phyloP scores from a whole-genome alignment of 2,797 vertebrate genomes.

The Tapirus indicus region DNA sequence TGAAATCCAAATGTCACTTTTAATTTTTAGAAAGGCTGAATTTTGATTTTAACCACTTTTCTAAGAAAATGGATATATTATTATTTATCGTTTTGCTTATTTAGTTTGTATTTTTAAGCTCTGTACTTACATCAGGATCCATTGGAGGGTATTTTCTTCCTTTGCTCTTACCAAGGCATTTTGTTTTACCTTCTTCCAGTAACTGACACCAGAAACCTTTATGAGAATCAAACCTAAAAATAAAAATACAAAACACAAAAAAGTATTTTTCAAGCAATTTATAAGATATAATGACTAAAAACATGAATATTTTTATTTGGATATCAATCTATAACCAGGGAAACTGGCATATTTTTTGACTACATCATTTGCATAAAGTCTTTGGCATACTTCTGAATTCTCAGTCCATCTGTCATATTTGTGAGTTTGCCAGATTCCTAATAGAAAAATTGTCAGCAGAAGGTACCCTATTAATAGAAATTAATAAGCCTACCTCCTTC shows the following conservation, averaged over 20 bases:
- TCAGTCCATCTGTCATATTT: conserved; percentile 69
- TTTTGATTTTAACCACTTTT: neutral
- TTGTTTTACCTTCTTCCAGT: conserved; percentile 94
- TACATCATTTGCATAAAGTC: neutral
- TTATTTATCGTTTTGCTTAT: neutral
- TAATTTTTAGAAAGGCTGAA: neutral
- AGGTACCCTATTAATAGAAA: conserved; percentile 68
- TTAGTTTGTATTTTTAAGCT: neutral
- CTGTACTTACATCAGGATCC: conserved; percentile 91
- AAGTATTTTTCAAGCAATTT: conserved; percentile 21
- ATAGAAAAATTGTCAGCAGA: conserved; percentile 60
- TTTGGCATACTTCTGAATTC: conserved; percentile 54
- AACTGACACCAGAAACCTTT: conserved; percentile 99
- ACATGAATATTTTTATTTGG: neutral
- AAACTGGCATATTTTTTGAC: neutral
- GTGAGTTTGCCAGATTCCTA: conserved; percentile 58
- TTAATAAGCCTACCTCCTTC: conserved; percentile 52
- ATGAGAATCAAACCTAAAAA: conserved; percentile 94
- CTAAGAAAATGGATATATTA: neutral
- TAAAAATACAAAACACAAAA: neutral
- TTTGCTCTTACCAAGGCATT: conserved; percentile 97
- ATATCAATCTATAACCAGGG: conserved; percentile 30
- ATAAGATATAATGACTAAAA: neutral
- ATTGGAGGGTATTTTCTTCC: conserved; percentile 97
- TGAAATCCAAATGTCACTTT: neutral